Evolutionary conservation across 2,888 invertebrate genomes (phyloP), one percentile per base, ranked within the genome.

Genomic region (Cantharis flavilabris): DNA sequence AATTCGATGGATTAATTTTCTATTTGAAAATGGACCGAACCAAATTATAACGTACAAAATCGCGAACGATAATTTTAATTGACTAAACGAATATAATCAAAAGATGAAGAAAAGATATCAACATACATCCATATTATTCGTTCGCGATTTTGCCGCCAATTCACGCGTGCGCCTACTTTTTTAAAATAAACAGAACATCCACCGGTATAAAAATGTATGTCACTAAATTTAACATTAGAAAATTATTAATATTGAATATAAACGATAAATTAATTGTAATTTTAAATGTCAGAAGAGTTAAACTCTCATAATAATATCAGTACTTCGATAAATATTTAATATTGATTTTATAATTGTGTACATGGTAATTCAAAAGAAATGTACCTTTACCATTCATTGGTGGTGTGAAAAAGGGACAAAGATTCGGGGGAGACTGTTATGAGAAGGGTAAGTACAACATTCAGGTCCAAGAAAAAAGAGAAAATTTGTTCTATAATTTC

Each of bases 141-240:
- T 20, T 71, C 75, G 70, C 69, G 67, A 70, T 62, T 80, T 80
- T 79, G 73, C 80, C 80, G 80, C 80, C 80, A 80, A 80, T 77
- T 75, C 71, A 80, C 80, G 80, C 80, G 70, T 80, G 80, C 79
- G 80, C 80, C 67, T 72, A 69, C 74, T 71, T 73, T 73, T 71
- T 69, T 69, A 69, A 73, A 73, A 73, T 69, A 73, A 73, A 20
- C 69, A 69, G 13, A 10, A 18, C 18, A 4, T 9, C 73, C 73
- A 73, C 62, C 73, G n/a, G 11, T 11, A 28, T 4, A 23, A 69
- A 30, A 13, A 14, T 26, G n/a, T 28, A 69, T 28, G n/a, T 49
- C 49, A 49, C 49, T 49, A 33, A 33, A 33, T 33, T 33, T 13
- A n/a, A 33, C 14, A 28, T 23, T 26, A 0, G 5, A 69, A 26